Conservation (phyloP, 1,140 invertebrate species). For the Cotesia chilonis region DNA sequence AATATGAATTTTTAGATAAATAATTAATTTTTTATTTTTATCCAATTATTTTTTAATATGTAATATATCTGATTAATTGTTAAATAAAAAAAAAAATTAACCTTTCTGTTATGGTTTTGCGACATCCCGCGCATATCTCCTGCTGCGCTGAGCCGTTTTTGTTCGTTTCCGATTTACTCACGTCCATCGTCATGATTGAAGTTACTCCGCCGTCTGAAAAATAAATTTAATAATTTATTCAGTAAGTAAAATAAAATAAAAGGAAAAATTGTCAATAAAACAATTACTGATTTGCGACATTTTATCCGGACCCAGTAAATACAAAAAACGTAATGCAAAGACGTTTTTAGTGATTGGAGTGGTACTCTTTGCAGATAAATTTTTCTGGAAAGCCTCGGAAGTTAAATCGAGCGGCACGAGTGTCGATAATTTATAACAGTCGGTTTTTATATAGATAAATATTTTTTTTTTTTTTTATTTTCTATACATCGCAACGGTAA, state of each 20-base stretch:
- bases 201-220: conserved; percentile 61
- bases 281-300: too few relatives aligned
- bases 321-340: background rate
- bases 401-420: conserved; percentile 13
- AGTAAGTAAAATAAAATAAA: too few relatives aligned
- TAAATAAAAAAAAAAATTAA: conserved; percentile 41
- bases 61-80: too few relatives aligned
- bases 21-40: too few relatives aligned
- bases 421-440: conserved; percentile 15
- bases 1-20: too few relatives aligned
- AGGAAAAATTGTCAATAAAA: too few relatives aligned
- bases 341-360: too few relatives aligned
- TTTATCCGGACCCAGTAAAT: too few relatives aligned
- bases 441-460: background rate
- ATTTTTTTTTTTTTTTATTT: background rate
- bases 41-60: too few relatives aligned
- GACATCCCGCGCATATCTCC: conserved; percentile 82
- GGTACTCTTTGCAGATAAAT: too few relatives aligned
- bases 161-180: conserved; percentile 72
- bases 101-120: conserved; percentile 86
- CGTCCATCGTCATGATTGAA: conserved; percentile 75
- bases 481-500: background rate
- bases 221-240: too few relatives aligned
- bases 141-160: conserved; percentile 71
- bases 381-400: background rate